Conservation (phyloP, 2,797 vertebrate genomes). For the Lepus townsendii region DNA sequence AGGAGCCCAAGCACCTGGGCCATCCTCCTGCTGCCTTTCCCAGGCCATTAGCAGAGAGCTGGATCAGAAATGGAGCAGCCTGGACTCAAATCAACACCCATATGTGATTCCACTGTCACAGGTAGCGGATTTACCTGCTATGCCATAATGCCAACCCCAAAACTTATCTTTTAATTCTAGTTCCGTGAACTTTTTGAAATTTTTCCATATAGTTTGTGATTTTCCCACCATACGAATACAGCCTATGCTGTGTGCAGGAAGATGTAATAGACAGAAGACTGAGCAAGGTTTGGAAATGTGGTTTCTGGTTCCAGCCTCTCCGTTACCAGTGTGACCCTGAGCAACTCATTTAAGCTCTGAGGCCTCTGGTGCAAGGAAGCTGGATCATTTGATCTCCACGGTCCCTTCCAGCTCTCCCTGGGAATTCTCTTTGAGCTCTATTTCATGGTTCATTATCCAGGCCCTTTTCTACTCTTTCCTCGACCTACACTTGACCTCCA, state of each 20-base stretch:
- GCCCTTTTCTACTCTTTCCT: constrained; percentile 24
- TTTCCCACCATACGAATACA: not conserved
- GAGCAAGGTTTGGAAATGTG: not conserved
- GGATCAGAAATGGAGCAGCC: too few species aligned
- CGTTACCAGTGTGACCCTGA: not conserved
- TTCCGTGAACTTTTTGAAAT: too few species aligned
- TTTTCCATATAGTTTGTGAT: not conserved
- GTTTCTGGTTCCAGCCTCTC: constrained; percentile 34
- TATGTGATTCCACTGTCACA: too few species aligned
- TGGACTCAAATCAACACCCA: too few species aligned
- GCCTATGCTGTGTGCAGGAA: not conserved
- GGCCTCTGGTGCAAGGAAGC: not conserved
- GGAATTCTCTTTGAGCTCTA: constrained; percentile 25
- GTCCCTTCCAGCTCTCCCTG: not conserved
- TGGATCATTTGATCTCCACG: constrained; percentile 14
- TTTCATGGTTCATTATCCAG: constrained; percentile 13
- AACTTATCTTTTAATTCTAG: too few species aligned
- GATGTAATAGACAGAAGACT: not conserved
- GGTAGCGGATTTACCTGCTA: too few species aligned
- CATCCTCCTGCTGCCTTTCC: too few species aligned
- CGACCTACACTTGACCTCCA: constrained; percentile 53
- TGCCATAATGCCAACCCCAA: too few species aligned
- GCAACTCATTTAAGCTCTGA: constrained; percentile 12
- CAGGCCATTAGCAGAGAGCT: too few species aligned
- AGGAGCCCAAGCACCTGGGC: too few species aligned